Conservation (phyloP, 2,797 vertebrate genomes). For the Pygocentrus nattereri region DNA sequence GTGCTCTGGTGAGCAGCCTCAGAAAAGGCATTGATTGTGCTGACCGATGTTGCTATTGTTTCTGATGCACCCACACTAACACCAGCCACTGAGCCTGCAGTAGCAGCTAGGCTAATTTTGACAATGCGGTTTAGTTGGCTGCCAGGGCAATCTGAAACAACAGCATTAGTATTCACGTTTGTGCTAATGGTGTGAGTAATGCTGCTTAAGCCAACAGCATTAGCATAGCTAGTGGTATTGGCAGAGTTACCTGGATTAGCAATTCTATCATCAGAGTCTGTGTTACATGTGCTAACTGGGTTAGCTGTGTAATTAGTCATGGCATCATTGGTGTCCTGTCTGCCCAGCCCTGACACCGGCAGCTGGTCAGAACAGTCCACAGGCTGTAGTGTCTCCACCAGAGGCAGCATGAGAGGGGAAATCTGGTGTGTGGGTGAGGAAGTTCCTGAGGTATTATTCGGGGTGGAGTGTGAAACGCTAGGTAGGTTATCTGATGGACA, state of each 20-base stretch:
- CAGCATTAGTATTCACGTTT: slow-evolving; percentile 3
- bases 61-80: slow-evolving; percentile 14
- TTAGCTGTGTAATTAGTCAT: slow-evolving; percentile 25
- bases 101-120: background rate
- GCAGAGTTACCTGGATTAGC: slow-evolving; percentile 17
- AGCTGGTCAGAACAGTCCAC: background rate
- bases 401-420: background rate
- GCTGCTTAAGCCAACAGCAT: background rate
- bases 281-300: slow-evolving; percentile 3
- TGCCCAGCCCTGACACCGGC: slow-evolving; percentile 15
- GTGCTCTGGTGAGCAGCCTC: slow-evolving; percentile 50
- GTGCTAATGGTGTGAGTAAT: background rate
- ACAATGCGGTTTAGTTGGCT: background rate
- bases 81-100: slow-evolving; percentile 16
- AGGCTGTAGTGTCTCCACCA: slow-evolving; percentile 21
- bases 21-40: slow-evolving; percentile 19
- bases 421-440: slow-evolving; percentile 34
- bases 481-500: slow-evolving; percentile 31
- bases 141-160: background rate
- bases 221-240: slow-evolving; percentile 17
- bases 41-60: background rate
- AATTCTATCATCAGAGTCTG: slow-evolving; percentile 29
- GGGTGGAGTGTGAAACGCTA: slow-evolving; percentile 47
- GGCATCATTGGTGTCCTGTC: background rate
- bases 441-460: slow-evolving; percentile 41